Evolutionary conservation across 2,113 vertebrate species (phyloP), one percentile per base, ranked within the genome.

Genomic region (Albula glossodonta): DNA sequence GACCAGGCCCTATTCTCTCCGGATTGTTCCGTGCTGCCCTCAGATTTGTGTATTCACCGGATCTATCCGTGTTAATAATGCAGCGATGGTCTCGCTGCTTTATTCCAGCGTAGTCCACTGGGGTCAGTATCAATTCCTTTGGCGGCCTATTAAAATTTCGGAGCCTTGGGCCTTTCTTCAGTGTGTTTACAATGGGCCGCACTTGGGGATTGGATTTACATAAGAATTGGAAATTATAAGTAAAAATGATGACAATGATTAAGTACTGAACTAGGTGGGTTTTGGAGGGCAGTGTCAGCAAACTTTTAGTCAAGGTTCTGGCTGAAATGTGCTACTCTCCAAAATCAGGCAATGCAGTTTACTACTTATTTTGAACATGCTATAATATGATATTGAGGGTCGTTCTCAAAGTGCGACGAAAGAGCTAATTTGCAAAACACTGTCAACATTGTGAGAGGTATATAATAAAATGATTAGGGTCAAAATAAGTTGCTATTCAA

Each of bases 141-240:
- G 77, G 74, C 77, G 17, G 41, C 78, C 41, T 80, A 85, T 85
- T 85, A 81, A 63, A 80, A 81, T 60, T 25, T 5, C 51, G 78
- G 57, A 48, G 53, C 84, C 84, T 80, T 66, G 78, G 77, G 53
- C 78, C 48, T 56, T 85, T 80, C 57, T 85, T 80, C 50, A 51
- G 41, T 51, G 56, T 56, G 83, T 84, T 84, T 84, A 84, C 83
- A 78, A 77, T 66, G 83, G 70, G 9, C 25, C 41, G 25, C 31
- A 56, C 83, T 51, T 79, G 77, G 83, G 74, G 74, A 56, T 49
- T 51, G 50, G 51, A 79, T 84, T 84, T 84, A 53, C 83, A 84
- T 78, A 19, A 52, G 79, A 80, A 51, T 80, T 9, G 79, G 79
- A 3, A 9, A 5, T 7, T 51, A 51, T 22, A 51, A 77, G 70